Evolutionary conservation across 2,888 invertebrate genomes (phyloP).

Genomic region (Hemithea aestivaria): DNA sequence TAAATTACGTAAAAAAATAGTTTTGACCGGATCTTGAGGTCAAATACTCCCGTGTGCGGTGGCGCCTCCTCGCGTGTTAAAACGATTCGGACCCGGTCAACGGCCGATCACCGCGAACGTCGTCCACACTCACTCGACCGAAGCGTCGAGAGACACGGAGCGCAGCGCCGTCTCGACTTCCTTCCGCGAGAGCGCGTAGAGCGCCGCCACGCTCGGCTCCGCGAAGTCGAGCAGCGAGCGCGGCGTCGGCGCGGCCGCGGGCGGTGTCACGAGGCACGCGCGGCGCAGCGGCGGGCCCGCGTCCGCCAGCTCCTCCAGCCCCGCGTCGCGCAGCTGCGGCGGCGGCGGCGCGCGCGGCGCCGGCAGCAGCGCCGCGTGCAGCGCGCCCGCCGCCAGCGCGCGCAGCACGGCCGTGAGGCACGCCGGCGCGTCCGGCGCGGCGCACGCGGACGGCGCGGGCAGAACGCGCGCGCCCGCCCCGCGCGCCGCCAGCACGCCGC

Average conservation of each 20-base stretch:
- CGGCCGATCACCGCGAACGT: too few species aligned
- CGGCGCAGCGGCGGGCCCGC: conserved; percentile 47
- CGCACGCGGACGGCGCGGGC: conserved; percentile 27
- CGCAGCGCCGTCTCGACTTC: background rate
- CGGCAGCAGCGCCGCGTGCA: conserved; percentile 23
- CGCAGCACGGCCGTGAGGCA: conserved; percentile 24
- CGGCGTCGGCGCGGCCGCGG: conserved; percentile 37
- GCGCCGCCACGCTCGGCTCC: conserved; percentile 31
- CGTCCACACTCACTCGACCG: too few species aligned
- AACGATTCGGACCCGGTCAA: too few species aligned
- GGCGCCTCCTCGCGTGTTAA: too few species aligned
- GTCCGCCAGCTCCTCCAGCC: conserved; percentile 52
- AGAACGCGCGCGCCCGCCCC: conserved; percentile 22
- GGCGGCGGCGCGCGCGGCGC: conserved; percentile 34
- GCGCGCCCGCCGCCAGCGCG: conserved; percentile 24
- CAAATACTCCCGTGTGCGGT: too few species aligned
- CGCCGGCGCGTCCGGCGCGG: conserved; percentile 31
- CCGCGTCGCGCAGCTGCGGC: conserved; percentile 45
- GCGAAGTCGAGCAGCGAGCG: conserved; percentile 55
- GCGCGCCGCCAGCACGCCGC: conserved; percentile 26
- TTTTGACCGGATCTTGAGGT: too few species aligned
- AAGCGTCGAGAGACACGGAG: background rate
- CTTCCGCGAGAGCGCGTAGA: conserved; percentile 27
- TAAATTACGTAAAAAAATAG: too few species aligned
- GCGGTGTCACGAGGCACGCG: conserved; percentile 37